Evolutionary conservation across 2,888 invertebrate species (phyloP).

Genomic region (Pteria penguin): DNA sequence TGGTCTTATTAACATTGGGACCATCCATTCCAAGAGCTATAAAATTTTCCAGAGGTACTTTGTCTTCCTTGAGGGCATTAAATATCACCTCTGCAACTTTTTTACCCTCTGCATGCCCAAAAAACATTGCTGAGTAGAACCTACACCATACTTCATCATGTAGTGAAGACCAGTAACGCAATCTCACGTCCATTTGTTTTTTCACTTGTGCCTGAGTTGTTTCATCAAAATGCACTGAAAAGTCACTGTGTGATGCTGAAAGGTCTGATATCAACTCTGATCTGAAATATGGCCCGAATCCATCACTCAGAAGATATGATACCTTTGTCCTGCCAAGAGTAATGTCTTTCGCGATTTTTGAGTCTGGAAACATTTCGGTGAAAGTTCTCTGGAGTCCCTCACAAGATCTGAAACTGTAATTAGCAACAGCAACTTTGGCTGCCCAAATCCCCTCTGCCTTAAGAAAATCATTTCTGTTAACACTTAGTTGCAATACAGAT

Average conservation of each 20-base stretch:
- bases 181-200: slow-evolving; percentile 33
- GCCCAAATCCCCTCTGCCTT: no score
- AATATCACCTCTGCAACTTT: slow-evolving; percentile 15
- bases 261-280: slow-evolving; percentile 18
- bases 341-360: slow-evolving; percentile 3
- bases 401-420: slow-evolving; percentile 25
- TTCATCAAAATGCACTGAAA: slow-evolving; percentile 17
- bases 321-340: slow-evolving; percentile 10
- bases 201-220: slow-evolving; percentile 31
- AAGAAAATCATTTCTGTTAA: no score
- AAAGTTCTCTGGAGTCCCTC: slow-evolving; percentile 21
- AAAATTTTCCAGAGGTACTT: neutral
- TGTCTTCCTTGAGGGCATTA: slow-evolving; percentile 4
- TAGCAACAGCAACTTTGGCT: slow-evolving; percentile 15
- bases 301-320: slow-evolving; percentile 24
- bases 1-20: neutral
- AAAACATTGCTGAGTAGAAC: slow-evolving; percentile 22
- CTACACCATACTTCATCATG: slow-evolving; percentile 21
- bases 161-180: slow-evolving; percentile 23
- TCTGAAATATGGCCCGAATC: slow-evolving; percentile 15
- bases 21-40: neutral
- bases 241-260: neutral
- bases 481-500: no score
- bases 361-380: no score
- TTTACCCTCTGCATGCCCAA: slow-evolving; percentile 30